Conservation (phyloP, 1,140 invertebrate species). For the Drosophila orosa region DNA sequence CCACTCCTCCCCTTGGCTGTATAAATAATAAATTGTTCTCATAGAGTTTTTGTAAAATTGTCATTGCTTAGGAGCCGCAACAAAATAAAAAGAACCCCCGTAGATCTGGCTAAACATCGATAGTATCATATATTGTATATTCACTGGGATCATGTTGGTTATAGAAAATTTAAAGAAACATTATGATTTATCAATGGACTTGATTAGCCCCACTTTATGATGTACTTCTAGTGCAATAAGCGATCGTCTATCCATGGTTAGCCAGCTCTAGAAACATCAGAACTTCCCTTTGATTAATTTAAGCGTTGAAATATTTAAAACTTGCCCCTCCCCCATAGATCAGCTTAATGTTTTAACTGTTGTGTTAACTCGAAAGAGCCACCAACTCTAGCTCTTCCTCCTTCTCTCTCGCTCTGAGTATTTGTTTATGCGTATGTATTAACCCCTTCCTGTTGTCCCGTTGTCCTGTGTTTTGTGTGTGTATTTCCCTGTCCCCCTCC, state of each 20-base stretch:
- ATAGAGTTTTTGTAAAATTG: slow-evolving; percentile 72
- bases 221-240: neutral
- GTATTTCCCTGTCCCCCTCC: slow-evolving; percentile 6
- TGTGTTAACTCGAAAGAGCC: slow-evolving; percentile 37
- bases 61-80: slow-evolving; percentile 73
- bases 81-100: neutral
- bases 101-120: neutral
- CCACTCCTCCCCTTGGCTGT: slow-evolving; percentile 45
- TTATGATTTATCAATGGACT: too few species aligned
- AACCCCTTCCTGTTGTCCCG: slow-evolving; percentile 17
- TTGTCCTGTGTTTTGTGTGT: slow-evolving; percentile 54
- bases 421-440: slow-evolving; percentile 56
- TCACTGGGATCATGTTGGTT: neutral
- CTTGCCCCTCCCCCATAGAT: slow-evolving; percentile 30
- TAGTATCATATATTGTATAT: neutral
- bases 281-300: slow-evolving; percentile 33
- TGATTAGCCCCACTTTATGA: neutral
- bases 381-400: slow-evolving; percentile 18
- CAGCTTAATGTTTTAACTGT: slow-evolving; percentile 52
- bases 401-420: slow-evolving; percentile 39
- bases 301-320: slow-evolving; percentile 66
- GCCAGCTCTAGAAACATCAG: neutral
- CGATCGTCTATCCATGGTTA: neutral
- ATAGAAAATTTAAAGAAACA: neutral
- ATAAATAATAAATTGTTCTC: slow-evolving; percentile 50